Conservation (phyloP, 1,140 invertebrate genomes). For the Eciton burchellii region DNA sequence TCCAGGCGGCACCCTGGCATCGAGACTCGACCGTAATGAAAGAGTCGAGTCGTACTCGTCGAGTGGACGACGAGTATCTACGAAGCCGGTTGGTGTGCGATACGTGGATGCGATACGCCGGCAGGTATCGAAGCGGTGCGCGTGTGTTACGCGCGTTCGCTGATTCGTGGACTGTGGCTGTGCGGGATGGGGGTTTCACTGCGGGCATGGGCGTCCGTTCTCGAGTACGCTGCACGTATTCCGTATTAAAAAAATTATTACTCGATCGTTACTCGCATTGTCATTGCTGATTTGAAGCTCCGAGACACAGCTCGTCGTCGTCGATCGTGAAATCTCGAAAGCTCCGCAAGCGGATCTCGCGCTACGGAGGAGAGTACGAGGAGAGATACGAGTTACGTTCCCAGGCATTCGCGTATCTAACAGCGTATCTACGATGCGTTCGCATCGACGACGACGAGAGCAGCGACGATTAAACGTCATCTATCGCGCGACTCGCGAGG, state of each 20-base stretch:
- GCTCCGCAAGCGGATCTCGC: conserved; percentile 30
- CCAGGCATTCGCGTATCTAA: neutral
- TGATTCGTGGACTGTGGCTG: conserved; percentile 40
- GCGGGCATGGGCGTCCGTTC: too few species aligned
- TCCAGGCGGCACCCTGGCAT: conserved; percentile 59
- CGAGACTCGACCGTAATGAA: conserved; percentile 66
- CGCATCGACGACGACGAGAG: conserved; percentile 24
- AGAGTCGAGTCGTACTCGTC: conserved; percentile 52
- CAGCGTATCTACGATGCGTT: conserved; percentile 41
- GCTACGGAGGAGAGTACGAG: too few species aligned
- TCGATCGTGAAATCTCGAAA: neutral
- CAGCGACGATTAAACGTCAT: conserved; percentile 30
- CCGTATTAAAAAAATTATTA: too few species aligned
- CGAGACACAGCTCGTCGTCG: neutral
- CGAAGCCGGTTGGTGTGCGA: conserved; percentile 43
- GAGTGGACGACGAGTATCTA: conserved; percentile 45
- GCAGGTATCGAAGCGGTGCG: conserved; percentile 35
- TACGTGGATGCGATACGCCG: conserved; percentile 33
- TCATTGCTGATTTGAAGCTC: neutral
- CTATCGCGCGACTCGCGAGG: conserved; percentile 25
- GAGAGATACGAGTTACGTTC: conserved; percentile 41
- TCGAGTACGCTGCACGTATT: too few species aligned
- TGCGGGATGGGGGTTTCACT: conserved; percentile 35
- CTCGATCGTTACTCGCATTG: too few species aligned
- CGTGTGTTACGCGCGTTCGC: neutral